Conservation (phyloP, 2,888 invertebrate species). For the Bombylius major region DNA sequence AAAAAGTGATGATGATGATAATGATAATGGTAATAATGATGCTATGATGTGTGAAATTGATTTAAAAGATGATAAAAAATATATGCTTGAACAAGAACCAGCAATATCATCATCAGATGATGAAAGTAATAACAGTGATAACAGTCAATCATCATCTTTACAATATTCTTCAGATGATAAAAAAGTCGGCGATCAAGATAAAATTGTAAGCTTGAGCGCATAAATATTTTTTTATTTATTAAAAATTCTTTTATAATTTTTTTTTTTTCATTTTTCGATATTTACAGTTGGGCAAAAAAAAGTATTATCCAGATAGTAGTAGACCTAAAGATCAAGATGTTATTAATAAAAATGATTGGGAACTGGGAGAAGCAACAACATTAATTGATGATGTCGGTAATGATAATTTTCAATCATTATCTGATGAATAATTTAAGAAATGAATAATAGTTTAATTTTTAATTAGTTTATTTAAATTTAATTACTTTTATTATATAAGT, state of each 20-base stretch:
- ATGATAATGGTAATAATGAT: slow-evolving; percentile 14
- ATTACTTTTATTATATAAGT: too few species aligned
- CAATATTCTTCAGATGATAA: not conserved
- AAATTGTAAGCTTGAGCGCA: slow-evolving; percentile 6
- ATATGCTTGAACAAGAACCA: slow-evolving; percentile 27
- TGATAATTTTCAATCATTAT: slow-evolving; percentile 11
- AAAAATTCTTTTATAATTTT: slow-evolving; percentile 11
- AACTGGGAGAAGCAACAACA: slow-evolving; percentile 12
- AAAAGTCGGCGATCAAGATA: not conserved
- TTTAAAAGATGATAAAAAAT: slow-evolving; percentile 16
- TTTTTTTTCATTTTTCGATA: slow-evolving; percentile 7
- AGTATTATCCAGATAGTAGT: slow-evolving; percentile 23
- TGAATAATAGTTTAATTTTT: too few species aligned
- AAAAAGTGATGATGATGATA: slow-evolving; percentile 13
- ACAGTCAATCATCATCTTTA: slow-evolving; percentile 19
- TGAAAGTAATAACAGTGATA: slow-evolving; percentile 22
- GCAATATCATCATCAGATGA: slow-evolving; percentile 23
- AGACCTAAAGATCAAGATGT: slow-evolving; percentile 17
- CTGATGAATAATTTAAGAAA: not conserved
- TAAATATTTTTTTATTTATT: not conserved
- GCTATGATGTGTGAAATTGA: slow-evolving; percentile 12
- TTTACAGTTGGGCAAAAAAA: slow-evolving; percentile 20
- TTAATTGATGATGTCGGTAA: slow-evolving; percentile 13
- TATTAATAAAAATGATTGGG: slow-evolving; percentile 8
- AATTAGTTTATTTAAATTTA: too few species aligned